Conservation (phyloP, 2,888 invertebrate species). For the Xestia ashworthii region DNA sequence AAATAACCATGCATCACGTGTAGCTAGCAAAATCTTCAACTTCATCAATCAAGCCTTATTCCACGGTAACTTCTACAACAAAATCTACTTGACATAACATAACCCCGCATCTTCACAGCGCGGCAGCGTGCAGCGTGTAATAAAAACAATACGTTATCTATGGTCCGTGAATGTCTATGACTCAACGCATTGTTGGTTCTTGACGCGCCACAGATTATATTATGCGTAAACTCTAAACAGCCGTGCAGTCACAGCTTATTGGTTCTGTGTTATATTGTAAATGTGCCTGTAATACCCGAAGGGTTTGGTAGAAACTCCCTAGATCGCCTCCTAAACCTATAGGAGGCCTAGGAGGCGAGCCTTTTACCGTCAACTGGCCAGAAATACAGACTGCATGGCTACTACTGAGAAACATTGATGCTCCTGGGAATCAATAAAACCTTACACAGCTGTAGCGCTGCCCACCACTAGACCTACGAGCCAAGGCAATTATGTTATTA, state of each 20-base stretch:
- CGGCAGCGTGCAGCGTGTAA: background rate
- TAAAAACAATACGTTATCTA: slow-evolving; percentile 51
- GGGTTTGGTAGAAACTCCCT: background rate
- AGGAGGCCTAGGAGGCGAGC: background rate
- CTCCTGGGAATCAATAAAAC: background rate
- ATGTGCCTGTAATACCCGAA: background rate
- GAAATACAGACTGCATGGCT: background rate
- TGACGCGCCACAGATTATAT: slow-evolving; percentile 61
- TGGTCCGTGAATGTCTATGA: slow-evolving; percentile 48
- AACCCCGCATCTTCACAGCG: slow-evolving; percentile 1
- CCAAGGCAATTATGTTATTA: slow-evolving; percentile 34
- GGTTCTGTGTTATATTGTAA: slow-evolving; percentile 20
- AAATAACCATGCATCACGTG: background rate
- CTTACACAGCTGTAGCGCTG: background rate
- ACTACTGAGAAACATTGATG: background rate
- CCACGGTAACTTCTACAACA: background rate
- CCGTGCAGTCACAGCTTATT: slow-evolving; percentile 44
- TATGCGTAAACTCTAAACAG: slow-evolving; percentile 45
- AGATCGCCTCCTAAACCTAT: no score
- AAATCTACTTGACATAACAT: slow-evolving; percentile 20
- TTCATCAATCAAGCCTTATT: background rate
- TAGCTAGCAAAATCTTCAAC: background rate
- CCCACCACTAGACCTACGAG: background rate
- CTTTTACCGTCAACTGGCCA: background rate
- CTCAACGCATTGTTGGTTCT: slow-evolving; percentile 54